phyloP scores from a whole-genome alignment of 1,140 invertebrate species.

The Drosophila melanica region DNA sequence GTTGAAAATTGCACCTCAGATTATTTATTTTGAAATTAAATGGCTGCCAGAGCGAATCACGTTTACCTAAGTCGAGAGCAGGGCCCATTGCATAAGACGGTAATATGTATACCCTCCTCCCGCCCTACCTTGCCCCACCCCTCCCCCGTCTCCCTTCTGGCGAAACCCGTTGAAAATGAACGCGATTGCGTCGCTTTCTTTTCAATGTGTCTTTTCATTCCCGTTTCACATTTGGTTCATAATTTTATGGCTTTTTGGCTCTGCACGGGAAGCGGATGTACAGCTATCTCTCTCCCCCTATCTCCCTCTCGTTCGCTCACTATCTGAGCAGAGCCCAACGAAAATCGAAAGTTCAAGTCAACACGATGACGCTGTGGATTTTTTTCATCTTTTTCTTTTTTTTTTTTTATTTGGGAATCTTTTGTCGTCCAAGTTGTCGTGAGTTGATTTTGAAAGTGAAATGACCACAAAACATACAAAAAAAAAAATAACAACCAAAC shows the following conservation, averaged over 20 bases:
- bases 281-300: slow-evolving; percentile 11
- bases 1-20: slow-evolving; percentile 69
- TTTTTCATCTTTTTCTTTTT: slow-evolving; percentile 34
- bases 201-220: slow-evolving; percentile 46
- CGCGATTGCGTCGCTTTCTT: slow-evolving; percentile 61
- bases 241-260: slow-evolving; percentile 69
- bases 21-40: slow-evolving; percentile 76
- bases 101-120: neutral
- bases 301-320: neutral
- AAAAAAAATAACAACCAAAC: too few species aligned
- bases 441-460: slow-evolving; percentile 79
- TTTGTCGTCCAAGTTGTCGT: slow-evolving; percentile 67
- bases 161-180: neutral
- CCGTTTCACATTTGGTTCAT: slow-evolving; percentile 69
- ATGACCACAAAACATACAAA: slow-evolving; percentile 56
- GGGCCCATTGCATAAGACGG: slow-evolving; percentile 68
- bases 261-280: slow-evolving; percentile 78
- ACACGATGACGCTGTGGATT: slow-evolving; percentile 69
- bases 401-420: slow-evolving; percentile 46
- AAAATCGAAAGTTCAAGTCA: slow-evolving; percentile 78
- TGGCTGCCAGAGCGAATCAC: slow-evolving; percentile 60
- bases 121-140: too few species aligned
- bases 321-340: slow-evolving; percentile 38
- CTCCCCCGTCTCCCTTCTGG: neutral
- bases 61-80: slow-evolving; percentile 49